Percentiles rank a stretch among this genome's conserved stretches.
Conservation (phyloP, 92 coral and sea anemone genomes). For the Heliopora coerulea region DNA sequence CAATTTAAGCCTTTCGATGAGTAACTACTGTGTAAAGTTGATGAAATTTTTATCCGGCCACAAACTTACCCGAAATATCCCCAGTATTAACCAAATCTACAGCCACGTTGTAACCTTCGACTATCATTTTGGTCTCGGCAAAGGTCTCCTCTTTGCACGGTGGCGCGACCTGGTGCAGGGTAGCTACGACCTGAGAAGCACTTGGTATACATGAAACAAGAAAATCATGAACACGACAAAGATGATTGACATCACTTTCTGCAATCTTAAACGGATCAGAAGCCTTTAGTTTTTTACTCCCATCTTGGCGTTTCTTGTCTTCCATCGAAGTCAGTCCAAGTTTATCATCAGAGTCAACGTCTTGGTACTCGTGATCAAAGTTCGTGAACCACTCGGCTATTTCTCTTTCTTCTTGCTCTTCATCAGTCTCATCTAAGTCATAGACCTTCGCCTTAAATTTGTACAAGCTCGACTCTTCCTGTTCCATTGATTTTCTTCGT, state of each 20-base stretch:
- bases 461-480: slow-evolving; percentile 79
- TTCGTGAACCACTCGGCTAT: slow-evolving; percentile 70
- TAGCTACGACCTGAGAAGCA: slow-evolving; percentile 6
- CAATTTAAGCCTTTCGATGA: too few relatives aligned
- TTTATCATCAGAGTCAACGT: slow-evolving; percentile 26
- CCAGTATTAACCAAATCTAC: slow-evolving; percentile 9
- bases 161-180: neutral
- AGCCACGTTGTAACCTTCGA: neutral
- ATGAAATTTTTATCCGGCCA: neutral
- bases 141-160: neutral
- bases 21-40: too few relatives aligned
- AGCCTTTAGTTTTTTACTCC: neutral
- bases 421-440: slow-evolving; percentile 45
- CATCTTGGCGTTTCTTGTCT: neutral
- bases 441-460: slow-evolving; percentile 38
- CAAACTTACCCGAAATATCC: slow-evolving; percentile 10
- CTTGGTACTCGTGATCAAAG: slow-evolving; percentile 76
- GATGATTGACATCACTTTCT: neutral
- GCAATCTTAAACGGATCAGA: slow-evolving; percentile 9
- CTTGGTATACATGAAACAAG: slow-evolving; percentile 25
- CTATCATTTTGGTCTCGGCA: neutral
- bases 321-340: slow-evolving; percentile 33
- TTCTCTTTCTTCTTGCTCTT: slow-evolving; percentile 58
- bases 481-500: slow-evolving; percentile 39
- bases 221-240: slow-evolving; percentile 28